Base-by-base conservation (phyloP, 2,888 invertebrate species). In the Beris morrisii region DNA sequence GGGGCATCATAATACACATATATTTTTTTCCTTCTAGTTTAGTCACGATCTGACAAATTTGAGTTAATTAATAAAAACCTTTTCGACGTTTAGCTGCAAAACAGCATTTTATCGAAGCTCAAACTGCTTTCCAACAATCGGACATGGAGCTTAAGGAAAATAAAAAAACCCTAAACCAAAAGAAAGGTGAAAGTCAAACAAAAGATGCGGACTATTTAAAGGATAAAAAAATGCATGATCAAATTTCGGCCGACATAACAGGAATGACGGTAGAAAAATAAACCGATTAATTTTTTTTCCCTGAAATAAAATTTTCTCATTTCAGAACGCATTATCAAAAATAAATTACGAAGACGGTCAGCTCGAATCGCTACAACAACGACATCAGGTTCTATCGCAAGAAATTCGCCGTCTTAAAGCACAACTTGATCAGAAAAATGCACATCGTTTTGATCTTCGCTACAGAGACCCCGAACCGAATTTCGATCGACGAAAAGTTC, bases 401-500 rank as follows among this genome's bases (percentile, higher is more conserved):
- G 85, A 88, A 67, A 82, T 87, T 31, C 83, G 86, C 32, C 74
- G 74, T 3, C 76, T 86, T 3, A 82, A 84, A 52, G 71, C 73
- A 0, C 73, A 76, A 5, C 53, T 80, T 9, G 77, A 79, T 46
- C 72, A 74, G 4, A 73, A 73, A 43, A 75, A 76, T 68, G 75
- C 78, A 2, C 74, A 77, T n/a, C 76, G 76, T 3, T 81, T 73
- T 68, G 78, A 78, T 7, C 91, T 96, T 78, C 83, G 85, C 7
- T 97, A 95, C 81, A 79, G 82, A 31, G 89, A 92, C 78, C 96
- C 96, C 0, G 87, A 88, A 70, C 85, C 84, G 0, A 85, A 87
- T 79, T 95, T 93, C 75, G 85, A 91, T 74, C 80, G 82, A 2
- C 75, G 78, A 0, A 83, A 84, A 69, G 90, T 94, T 0, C 84